Evolutionary conservation across 2,797 vertebrate genomes (phyloP).

Genomic region (Momotus momota): DNA sequence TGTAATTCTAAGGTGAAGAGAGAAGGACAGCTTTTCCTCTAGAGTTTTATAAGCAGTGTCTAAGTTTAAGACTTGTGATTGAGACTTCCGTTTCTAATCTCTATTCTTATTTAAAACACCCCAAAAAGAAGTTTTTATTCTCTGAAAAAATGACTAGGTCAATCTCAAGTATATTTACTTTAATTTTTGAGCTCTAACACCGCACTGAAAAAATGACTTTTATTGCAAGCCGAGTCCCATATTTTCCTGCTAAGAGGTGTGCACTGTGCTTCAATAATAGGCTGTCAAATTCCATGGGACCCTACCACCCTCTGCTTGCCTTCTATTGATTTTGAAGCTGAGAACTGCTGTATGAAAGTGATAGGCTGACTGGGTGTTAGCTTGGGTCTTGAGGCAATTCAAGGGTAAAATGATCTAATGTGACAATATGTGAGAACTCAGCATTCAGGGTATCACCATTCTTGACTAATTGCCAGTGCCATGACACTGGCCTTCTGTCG

Average conservation of each 20-base stretch:
- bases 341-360: background rate
- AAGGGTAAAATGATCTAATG: conserved; percentile 12
- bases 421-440: background rate
- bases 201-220: background rate
- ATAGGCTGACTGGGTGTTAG: background rate
- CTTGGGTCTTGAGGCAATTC: background rate
- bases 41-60: background rate
- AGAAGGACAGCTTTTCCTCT: background rate
- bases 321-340: conserved; percentile 5
- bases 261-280: background rate
- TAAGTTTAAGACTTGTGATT: background rate
- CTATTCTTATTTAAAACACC: background rate
- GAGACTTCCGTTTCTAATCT: background rate
- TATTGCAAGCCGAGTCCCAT: background rate
- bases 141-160: background rate
- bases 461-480: background rate
- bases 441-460: background rate
- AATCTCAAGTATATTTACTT: background rate
- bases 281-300: background rate
- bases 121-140: background rate
- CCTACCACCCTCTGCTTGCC: background rate
- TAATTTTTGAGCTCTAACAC: background rate
- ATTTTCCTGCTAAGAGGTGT: background rate
- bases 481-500: background rate
- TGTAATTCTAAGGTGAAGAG: background rate